A percentile compares a stretch with the other conserved stretches of the same genome.
These are phyloP conservation scores for Arenaria interpres DNA, from an alignment of 2,113 vertebrate genomes.

Conservation along the genomic window DNA sequence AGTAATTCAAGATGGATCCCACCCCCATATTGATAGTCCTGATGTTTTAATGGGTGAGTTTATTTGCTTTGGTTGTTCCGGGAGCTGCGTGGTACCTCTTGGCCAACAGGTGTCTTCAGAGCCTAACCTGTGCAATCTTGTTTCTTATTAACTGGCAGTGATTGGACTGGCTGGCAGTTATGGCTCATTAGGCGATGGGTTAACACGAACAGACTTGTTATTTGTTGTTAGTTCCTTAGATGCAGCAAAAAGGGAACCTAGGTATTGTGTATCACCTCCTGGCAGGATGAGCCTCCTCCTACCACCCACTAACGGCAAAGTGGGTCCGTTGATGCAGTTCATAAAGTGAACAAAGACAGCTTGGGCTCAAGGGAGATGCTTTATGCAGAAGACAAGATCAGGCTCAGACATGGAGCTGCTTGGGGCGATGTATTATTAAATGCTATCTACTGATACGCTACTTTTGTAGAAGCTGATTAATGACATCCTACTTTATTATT, in stretches of 20 bases:
- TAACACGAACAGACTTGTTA: background rate
- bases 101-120: background rate
- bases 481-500: slow-evolving; percentile 42
- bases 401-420: slow-evolving; percentile 25
- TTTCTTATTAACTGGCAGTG: background rate
- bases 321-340: background rate
- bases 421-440: slow-evolving; percentile 49
- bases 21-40: background rate
- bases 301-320: background rate
- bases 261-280: background rate
- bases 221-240: background rate
- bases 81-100: background rate
- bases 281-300: background rate
- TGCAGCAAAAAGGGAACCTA: background rate
- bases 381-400: slow-evolving; percentile 1
- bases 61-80: background rate
- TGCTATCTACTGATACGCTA: background rate
- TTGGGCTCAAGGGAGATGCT: slow-evolving; percentile 20
- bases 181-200: background rate
- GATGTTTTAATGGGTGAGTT: background rate
- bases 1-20: background rate
- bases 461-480: slow-evolving; percentile 44
- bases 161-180: background rate
- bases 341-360: background rate
- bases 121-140: background rate